These are phyloP conservation scores for Callocephalon fimbriatum DNA, from an alignment of 2,113 vertebrate species.

Conservation along the genomic window DNA sequence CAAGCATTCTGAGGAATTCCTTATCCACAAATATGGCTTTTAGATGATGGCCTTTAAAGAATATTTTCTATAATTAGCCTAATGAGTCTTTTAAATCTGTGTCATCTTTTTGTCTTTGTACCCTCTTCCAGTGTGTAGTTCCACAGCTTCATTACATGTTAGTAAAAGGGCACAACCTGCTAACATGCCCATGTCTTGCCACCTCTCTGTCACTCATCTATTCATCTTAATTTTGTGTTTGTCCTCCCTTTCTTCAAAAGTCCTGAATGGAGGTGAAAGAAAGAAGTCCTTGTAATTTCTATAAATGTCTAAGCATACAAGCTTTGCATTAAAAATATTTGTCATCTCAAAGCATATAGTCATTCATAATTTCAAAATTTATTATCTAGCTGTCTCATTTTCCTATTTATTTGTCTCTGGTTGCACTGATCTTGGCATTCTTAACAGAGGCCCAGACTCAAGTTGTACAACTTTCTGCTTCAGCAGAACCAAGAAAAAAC, in stretches of 20 bases:
- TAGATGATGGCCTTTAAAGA: background rate
- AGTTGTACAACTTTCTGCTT: background rate
- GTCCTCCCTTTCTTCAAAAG: background rate
- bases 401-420: background rate
- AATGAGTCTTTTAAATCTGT: background rate
- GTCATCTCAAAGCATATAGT: background rate
- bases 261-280: background rate
- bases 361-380: background rate
- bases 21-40: background rate
- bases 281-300: rapidly evolving
- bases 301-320: background rate
- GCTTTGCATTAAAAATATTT: background rate
- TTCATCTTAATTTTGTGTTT: background rate
- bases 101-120: background rate
- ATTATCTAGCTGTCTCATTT: background rate
- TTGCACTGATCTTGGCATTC: background rate
- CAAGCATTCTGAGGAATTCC: background rate
- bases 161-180: background rate
- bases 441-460: background rate
- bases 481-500: background rate
- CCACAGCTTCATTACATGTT: background rate
- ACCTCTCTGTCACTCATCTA: background rate
- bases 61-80: background rate
- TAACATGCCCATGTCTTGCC: background rate
- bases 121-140: background rate